A percentile compares a stretch with the other conserved stretches of the same genome.
Evolutionary conservation across 2,888 invertebrate species (phyloP).

Genomic region (Synanthedon tipuliformis): DNA sequence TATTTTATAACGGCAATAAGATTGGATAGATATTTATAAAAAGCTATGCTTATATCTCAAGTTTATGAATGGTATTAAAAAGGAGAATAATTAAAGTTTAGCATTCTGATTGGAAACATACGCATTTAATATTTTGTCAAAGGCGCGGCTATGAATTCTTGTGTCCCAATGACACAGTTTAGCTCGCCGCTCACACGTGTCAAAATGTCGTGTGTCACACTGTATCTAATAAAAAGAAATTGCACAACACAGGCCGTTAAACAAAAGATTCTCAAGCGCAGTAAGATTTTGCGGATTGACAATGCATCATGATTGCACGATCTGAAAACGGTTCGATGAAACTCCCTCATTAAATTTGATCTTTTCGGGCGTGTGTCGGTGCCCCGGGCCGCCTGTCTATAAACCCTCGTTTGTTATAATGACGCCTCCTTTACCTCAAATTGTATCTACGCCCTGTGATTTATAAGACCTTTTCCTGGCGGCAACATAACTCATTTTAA

Average conservation of each 20-base stretch:
- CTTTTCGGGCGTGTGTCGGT: constrained; percentile 25
- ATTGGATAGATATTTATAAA: too few species aligned
- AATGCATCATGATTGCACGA: constrained; percentile 31
- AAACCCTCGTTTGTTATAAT: constrained; percentile 16
- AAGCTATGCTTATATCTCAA: too few species aligned
- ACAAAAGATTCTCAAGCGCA: constrained; percentile 33
- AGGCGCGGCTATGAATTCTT: too few species aligned
- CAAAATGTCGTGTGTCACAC: too few species aligned
- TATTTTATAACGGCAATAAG: too few species aligned
- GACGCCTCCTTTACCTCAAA: constrained; percentile 9
- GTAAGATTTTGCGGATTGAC: constrained; percentile 23
- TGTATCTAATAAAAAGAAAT: too few species aligned
- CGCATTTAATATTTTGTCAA: too few species aligned
- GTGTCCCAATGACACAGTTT: too few species aligned
- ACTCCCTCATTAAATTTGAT: constrained; percentile 44
- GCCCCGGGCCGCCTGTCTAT: constrained; percentile 13
- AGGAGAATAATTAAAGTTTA: too few species aligned
- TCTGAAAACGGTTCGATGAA: constrained; percentile 31
- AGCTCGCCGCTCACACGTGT: too few species aligned
- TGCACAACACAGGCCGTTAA: constrained; percentile 2
- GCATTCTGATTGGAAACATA: too few species aligned
- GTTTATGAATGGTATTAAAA: too few species aligned
- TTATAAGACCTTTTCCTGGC: constrained; percentile 11
- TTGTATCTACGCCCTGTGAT: constrained; percentile 10
- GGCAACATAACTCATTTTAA: background rate